A percentile compares a stretch with the other conserved stretches of the same genome.
phyloP scores from a whole-genome alignment of 2,888 invertebrate species.

The Prosapia bicincta region DNA sequence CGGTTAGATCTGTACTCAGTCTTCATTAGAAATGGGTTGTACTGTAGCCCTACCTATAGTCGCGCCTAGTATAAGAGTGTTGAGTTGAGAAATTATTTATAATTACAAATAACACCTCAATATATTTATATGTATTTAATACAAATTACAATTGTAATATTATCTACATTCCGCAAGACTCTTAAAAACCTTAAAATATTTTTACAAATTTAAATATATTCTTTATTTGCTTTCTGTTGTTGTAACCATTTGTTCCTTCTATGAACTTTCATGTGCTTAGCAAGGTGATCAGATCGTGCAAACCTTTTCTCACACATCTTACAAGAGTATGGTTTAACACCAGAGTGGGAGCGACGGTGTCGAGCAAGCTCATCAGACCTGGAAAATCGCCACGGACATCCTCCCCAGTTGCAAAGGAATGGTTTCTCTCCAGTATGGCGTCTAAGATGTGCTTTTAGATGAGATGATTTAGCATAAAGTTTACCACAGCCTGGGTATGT shows the following conservation, averaged over 20 bases:
- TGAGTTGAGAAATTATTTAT: too few relatives aligned
- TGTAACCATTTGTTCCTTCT: constrained; percentile 51
- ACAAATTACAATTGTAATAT: too few relatives aligned
- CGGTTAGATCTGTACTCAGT: too few relatives aligned
- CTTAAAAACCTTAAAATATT: too few relatives aligned
- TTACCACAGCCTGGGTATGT: constrained; percentile 70
- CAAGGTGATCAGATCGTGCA: constrained; percentile 88
- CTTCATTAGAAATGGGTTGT: too few relatives aligned
- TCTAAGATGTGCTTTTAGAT: constrained; percentile 82
- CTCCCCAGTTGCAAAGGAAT: constrained; percentile 69
- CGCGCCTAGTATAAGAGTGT: too few relatives aligned
- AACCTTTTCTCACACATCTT: constrained; percentile 84
- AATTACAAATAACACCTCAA: too few relatives aligned
- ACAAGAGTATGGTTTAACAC: constrained; percentile 91
- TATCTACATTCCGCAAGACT: too few relatives aligned
- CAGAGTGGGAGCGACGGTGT: constrained; percentile 92
- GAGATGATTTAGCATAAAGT: constrained; percentile 85
- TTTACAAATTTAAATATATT: too few relatives aligned
- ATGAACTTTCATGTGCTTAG: constrained; percentile 87
- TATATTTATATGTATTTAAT: too few relatives aligned
- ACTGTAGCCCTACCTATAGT: too few relatives aligned
- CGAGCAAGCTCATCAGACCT: constrained; percentile 91
- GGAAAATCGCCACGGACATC: constrained; percentile 90
- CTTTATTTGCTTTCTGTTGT: neutral
- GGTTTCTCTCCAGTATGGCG: constrained; percentile 81